phyloP scores from a whole-genome alignment of 2,888 invertebrate genomes.

The Drosophila peninsularis region DNA sequence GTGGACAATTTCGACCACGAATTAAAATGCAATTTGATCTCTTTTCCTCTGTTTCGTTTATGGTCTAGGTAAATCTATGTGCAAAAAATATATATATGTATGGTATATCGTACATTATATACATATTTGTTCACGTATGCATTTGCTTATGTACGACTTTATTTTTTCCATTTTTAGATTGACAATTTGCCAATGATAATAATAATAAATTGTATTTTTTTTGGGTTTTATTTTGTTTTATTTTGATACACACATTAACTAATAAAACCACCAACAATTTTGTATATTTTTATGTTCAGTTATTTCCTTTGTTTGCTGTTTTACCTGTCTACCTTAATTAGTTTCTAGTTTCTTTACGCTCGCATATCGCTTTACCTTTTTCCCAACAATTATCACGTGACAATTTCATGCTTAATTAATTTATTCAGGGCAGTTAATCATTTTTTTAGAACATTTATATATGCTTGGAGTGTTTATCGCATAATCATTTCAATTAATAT shows the following conservation, averaged over 20 bases:
- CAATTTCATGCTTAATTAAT: conserved; percentile 74
- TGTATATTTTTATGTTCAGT: conserved; percentile 9
- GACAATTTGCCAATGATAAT: conserved; percentile 75
- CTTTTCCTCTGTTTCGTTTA: conserved; percentile 13
- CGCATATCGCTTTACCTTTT: conserved; percentile 27
- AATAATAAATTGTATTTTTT: conserved; percentile 32
- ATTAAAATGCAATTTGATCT: conserved; percentile 15
- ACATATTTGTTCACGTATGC: conserved; percentile 54
- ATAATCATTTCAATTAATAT: conserved; percentile 59
- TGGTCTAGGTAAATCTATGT: conserved; percentile 73
- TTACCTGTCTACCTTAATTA: conserved; percentile 74
- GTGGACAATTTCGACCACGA: conserved; percentile 29
- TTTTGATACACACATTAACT: conserved; percentile 46
- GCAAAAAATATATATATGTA: conserved; percentile 73
- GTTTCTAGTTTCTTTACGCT: conserved; percentile 65
- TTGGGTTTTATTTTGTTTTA: conserved; percentile 1
- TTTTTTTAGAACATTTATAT: conserved; percentile 71
- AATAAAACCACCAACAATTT: conserved; percentile 72
- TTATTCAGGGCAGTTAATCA: conserved; percentile 70
- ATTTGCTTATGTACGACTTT: conserved; percentile 50
- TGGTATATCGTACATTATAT: conserved; percentile 73
- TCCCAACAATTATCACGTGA: conserved; percentile 79
- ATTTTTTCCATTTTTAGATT: conserved; percentile 20
- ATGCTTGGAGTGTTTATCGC: conserved; percentile 56
- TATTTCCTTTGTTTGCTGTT: conserved; percentile 25